Percentiles rank a stretch among this genome's conserved stretches.
Conservation (phyloP, 2,113 vertebrate genomes). For the Prinia subflava region DNA sequence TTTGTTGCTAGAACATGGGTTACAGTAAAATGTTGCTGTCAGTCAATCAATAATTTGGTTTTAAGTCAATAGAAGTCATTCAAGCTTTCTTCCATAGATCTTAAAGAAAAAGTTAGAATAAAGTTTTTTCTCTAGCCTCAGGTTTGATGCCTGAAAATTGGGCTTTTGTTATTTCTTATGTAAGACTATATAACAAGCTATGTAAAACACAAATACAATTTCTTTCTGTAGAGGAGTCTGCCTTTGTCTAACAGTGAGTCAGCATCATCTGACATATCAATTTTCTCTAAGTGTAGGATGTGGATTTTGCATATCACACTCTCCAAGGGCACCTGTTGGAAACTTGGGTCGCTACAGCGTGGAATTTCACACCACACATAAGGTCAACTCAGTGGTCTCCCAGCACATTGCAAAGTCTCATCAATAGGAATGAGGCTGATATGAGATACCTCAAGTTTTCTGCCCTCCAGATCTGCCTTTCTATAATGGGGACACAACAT, state of each 20-base stretch:
- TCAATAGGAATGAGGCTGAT: not conserved
- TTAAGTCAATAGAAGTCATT: not conserved
- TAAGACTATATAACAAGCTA: not conserved
- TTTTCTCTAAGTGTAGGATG: conserved; percentile 35
- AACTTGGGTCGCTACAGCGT: conserved; percentile 10
- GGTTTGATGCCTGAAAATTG: not conserved
- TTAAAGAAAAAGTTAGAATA: not conserved
- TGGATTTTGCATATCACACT: conserved; percentile 5
- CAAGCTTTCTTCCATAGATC: not conserved
- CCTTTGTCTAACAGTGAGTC: conserved; percentile 43
- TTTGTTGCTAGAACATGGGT: not conserved
- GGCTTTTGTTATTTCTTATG: not conserved
- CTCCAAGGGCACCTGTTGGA: conserved; percentile 47
- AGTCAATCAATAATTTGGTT: not conserved
- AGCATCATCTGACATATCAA: conserved; percentile 45
- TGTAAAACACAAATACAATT: not conserved
- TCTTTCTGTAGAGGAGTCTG: not conserved
- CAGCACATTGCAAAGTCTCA: not conserved
- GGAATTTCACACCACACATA: conserved; percentile 40
- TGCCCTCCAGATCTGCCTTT: not conserved
- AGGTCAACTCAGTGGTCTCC: not conserved
- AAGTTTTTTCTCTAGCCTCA: not conserved
- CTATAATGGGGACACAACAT: not conserved
- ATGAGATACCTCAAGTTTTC: not conserved
- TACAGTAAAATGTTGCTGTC: not conserved